Evolutionary conservation across 2,797 vertebrate genomes (phyloP).

Genomic region (Carduelis carduelis): DNA sequence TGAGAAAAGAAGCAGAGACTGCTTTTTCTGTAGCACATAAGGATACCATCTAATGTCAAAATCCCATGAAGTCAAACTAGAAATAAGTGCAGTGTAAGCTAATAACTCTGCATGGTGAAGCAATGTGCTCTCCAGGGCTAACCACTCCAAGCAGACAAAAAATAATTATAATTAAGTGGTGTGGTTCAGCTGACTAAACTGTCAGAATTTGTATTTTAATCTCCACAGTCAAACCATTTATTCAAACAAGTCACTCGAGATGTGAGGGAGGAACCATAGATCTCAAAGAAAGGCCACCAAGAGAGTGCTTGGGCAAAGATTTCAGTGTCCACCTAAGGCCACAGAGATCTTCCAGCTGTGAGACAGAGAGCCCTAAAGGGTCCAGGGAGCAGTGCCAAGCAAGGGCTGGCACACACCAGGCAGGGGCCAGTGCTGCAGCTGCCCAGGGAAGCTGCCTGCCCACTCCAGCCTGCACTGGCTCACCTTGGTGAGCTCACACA

Average conservation of each 20-base stretch:
- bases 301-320: not conserved
- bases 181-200: not conserved
- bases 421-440: not conserved
- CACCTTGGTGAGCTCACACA: fast-evolving
- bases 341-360: fast-evolving
- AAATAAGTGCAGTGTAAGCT: not conserved
- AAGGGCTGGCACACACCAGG: not conserved
- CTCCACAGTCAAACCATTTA: not conserved
- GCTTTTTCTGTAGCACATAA: not conserved
- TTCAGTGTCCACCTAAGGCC: no score
- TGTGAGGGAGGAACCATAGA: not conserved
- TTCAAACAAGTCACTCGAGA: not conserved
- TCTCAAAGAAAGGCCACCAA: not conserved
- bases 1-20: not conserved
- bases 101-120: not conserved
- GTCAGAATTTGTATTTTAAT: not conserved
- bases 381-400: fast-evolving
- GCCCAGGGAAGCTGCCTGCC: no score
- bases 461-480: fast-evolving
- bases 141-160: not conserved
- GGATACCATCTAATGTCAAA: not conserved
- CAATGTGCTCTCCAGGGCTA: not conserved
- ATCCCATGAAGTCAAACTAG: not conserved
- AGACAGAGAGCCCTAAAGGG: not conserved
- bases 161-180: not conserved